Percentiles rank a stretch among this genome's conserved stretches.
These are phyloP conservation scores for Zootermopsis nevadensis DNA, from an alignment of 2,888 invertebrate genomes.

Conservation along the genomic window DNA sequence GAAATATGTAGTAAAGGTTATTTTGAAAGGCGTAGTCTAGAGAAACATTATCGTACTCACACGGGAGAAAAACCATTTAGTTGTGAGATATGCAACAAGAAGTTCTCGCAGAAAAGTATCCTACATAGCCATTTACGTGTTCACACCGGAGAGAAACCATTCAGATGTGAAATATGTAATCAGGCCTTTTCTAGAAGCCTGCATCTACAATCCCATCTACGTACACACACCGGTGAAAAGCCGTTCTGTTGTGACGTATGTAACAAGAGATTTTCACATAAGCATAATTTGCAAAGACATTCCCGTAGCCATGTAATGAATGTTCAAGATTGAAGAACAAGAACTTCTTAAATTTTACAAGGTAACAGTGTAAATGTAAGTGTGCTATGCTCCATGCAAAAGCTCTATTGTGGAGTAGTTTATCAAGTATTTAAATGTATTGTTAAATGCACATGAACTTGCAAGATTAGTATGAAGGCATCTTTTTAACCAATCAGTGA, in stretches of 20 bases:
- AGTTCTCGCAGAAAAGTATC: background rate
- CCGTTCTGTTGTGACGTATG: background rate
- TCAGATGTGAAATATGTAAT: background rate
- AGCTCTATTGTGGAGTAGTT: no score
- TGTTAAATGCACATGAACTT: no score
- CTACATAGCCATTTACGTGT: background rate
- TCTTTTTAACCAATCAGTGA: no score
- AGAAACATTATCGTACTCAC: background rate
- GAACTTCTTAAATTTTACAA: no score
- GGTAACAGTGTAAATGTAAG: no score
- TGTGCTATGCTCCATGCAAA: no score
- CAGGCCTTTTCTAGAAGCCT: background rate
- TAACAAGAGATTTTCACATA: conserved; percentile 1
- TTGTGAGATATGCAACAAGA: conserved; percentile 2
- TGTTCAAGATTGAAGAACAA: no score
- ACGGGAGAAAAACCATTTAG: conserved; percentile 24
- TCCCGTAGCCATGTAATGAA: background rate
- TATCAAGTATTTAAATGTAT: no score
- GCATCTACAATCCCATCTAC: background rate
- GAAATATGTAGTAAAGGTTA: background rate
- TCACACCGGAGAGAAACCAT: conserved; percentile 2
- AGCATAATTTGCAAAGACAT: conserved; percentile 6
- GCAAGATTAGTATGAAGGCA: no score
- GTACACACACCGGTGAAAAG: background rate
- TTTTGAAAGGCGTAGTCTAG: background rate